phyloP scores from a whole-genome alignment of 2,113 vertebrate species.

The Mobula hypostoma region DNA sequence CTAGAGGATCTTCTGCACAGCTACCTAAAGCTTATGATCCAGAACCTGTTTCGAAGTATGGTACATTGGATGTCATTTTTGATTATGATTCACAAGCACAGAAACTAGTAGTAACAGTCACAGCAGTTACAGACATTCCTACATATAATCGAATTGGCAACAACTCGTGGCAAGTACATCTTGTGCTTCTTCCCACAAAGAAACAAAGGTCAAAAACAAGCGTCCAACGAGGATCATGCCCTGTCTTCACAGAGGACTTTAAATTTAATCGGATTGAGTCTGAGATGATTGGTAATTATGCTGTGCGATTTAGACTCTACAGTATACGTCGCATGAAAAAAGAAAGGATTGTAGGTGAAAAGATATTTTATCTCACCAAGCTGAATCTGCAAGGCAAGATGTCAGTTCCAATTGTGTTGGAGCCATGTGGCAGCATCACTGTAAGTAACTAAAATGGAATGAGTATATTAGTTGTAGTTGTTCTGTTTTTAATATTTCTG shows the following conservation, averaged over 20 bases:
- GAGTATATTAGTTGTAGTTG: neutral
- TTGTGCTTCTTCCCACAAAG: slow-evolving; percentile 91
- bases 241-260: slow-evolving; percentile 91
- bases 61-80: slow-evolving; percentile 88
- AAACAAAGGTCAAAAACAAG: slow-evolving; percentile 90
- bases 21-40: slow-evolving; percentile 87
- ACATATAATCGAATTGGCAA: slow-evolving; percentile 76
- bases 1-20: slow-evolving; percentile 78
- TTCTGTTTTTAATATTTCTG: too few relatives aligned
- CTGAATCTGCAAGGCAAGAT: slow-evolving; percentile 94
- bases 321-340: slow-evolving; percentile 89
- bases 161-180: slow-evolving; percentile 90
- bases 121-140: slow-evolving; percentile 85
- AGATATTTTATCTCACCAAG: slow-evolving; percentile 96
- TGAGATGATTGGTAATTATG: slow-evolving; percentile 93
- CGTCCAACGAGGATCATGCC: slow-evolving; percentile 81
- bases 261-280: slow-evolving; percentile 88
- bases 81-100: slow-evolving; percentile 88
- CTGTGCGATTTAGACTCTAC: slow-evolving; percentile 89
- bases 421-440: slow-evolving; percentile 79
- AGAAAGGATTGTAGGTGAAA: slow-evolving; percentile 91
- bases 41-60: slow-evolving; percentile 81
- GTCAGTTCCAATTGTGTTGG: slow-evolving; percentile 84
- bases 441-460: slow-evolving; percentile 61
- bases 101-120: slow-evolving; percentile 85